Evolutionary conservation across 2,113 vertebrate genomes (phyloP).

Genomic region (Vombatus ursinus): DNA sequence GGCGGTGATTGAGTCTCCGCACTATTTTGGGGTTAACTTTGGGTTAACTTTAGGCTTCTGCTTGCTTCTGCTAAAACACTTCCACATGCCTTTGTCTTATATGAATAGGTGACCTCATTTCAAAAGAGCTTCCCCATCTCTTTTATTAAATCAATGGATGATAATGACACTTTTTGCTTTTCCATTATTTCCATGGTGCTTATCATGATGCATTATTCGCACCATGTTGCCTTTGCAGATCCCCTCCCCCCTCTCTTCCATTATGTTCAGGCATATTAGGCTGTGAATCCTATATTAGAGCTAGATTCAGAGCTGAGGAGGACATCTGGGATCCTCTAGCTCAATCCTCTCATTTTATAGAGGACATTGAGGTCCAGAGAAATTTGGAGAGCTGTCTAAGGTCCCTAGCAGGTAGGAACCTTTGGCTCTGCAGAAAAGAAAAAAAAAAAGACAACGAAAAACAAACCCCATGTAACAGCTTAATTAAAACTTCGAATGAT

Average conservation of each 20-base stretch:
- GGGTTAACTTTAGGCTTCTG: not conserved
- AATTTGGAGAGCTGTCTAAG: not conserved
- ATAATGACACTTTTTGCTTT: not conserved
- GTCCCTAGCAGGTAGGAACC: not conserved
- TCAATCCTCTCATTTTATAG: not conserved
- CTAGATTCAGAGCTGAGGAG: not conserved
- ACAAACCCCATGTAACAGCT: not conserved
- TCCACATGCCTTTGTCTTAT: conserved; percentile 42
- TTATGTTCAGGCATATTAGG: conserved; percentile 23
- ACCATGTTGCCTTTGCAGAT: conserved; percentile 37
- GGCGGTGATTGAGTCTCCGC: conserved; percentile 19
- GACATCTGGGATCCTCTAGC: not conserved
- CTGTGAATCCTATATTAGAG: not conserved
- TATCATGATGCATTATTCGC: not conserved
- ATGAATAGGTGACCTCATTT: conserved; percentile 26
- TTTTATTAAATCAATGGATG: not conserved
- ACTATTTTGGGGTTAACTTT: conserved; percentile 40
- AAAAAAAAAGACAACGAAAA: not conserved
- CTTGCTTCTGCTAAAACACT: conserved; percentile 46
- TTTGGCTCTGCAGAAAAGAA: not conserved
- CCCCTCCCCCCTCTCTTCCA: conserved; percentile 10
- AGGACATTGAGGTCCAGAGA: not conserved
- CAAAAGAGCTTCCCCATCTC: conserved; percentile 47
- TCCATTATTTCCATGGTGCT: not conserved
- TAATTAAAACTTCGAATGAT: not conserved